phyloP scores from a whole-genome alignment of 2,888 invertebrate genomes.

The Tetrapedia diversipes region DNA sequence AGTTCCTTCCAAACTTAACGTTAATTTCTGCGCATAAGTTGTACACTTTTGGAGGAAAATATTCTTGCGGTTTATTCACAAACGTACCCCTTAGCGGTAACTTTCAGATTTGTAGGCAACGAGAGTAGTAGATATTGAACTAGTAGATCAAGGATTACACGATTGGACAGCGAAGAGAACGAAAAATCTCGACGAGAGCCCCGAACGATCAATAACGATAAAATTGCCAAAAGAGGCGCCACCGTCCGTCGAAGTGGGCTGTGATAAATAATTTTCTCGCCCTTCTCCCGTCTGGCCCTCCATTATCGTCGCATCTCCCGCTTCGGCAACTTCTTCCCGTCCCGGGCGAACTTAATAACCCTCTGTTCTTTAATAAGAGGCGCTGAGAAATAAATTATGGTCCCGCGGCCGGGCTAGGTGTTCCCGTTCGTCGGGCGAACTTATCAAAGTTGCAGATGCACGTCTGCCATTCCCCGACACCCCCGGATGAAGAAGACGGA shows the following conservation, averaged over 20 bases:
- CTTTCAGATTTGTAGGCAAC: no score
- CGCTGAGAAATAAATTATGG: slow-evolving; percentile 28
- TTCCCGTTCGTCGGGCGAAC: not conserved
- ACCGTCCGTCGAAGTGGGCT: not conserved
- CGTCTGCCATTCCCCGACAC: not conserved
- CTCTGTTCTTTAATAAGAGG: slow-evolving; percentile 1
- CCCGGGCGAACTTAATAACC: slow-evolving; percentile 16
- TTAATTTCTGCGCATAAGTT: no score
- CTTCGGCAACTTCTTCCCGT: slow-evolving; percentile 10
- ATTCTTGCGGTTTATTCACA: no score
- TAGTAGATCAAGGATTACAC: no score
- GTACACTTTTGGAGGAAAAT: no score
- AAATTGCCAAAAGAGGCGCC: not conserved
- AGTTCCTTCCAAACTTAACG: no score
- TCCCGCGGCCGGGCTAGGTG: not conserved
- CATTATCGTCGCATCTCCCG: slow-evolving; percentile 12
- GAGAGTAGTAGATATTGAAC: no score
- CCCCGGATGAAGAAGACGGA: not conserved
- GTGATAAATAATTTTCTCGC: slow-evolving; percentile 24
- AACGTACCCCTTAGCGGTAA: no score
- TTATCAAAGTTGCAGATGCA: slow-evolving; percentile 22
- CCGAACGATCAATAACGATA: slow-evolving; percentile 9
- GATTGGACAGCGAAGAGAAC: no score
- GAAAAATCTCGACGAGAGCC: not conserved
- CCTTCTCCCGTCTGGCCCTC: not conserved